Evolutionary conservation across 2,888 invertebrate genomes (phyloP), one percentile per base, ranked within the genome.

Genomic region (Pilophorus perplexus): DNA sequence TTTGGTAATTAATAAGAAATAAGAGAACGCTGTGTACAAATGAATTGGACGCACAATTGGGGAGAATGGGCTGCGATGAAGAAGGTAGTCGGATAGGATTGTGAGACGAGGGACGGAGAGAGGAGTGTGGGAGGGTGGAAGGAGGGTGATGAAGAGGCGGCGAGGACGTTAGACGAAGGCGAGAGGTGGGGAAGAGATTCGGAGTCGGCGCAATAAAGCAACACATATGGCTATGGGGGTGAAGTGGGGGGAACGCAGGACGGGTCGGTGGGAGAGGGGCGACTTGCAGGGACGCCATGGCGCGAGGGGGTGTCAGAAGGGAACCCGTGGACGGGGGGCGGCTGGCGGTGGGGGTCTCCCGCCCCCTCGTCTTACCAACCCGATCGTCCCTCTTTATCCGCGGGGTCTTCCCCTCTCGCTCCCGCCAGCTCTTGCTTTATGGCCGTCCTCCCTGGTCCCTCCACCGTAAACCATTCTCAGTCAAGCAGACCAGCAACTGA

Each of bases 151-250:
- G 55, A 38, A 27, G 37, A 20, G 25, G 60, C 18, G 37, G 25
- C 16, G 42, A 42, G 23, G 62, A 46, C 44, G 16, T 8, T 20
- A 18, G 38, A 22, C 16, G 20, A 54, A 37, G 37, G 48, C 57
- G 46, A 57, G 64, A 25, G 65, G 62, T 22, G 48, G 59, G 64
- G 20, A 68, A 52, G 50, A 46, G 70, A 69, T 52, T 62, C 64
- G 67, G 70, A 66, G 67, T 68, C 64, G 68, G 72, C 69, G 72
- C 71, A 69, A 68, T 66, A 67, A 64, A 69, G 65, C 60, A 68
- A 55, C 69, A 66, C 69, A 69, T 69, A 69, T 67, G 67, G 67
- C 66, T 37, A 40, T 25, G 59, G 52, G 57, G 42, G 68, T 27
- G 62, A 64, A 48, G 38, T 55, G 62, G 44, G 28, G 48, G 44